phyloP scores from a whole-genome alignment of 2,113 vertebrate species.

The Otocyon megalotis region DNA sequence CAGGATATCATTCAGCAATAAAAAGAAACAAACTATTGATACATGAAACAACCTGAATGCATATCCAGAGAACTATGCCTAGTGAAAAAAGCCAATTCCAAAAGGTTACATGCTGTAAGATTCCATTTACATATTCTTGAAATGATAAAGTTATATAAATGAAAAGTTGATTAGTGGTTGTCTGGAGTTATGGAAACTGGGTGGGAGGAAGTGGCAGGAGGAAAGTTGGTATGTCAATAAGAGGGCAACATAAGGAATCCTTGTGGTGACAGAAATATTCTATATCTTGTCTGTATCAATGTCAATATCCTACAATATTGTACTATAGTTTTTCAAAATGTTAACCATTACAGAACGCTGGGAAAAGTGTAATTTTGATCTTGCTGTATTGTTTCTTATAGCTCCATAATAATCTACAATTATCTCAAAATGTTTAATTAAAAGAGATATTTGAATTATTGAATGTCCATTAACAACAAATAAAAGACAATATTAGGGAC shows the following conservation, averaged over 20 bases:
- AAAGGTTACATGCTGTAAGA: neutral
- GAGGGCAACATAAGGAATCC: neutral
- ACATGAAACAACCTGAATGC: neutral
- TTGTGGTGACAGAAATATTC: neutral
- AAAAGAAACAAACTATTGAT: neutral
- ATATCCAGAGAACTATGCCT: neutral
- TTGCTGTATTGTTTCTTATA: constrained; percentile 2
- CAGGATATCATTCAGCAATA: neutral
- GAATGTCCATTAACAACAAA: constrained; percentile 11
- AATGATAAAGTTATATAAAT: constrained; percentile 46
- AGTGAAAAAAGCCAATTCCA: neutral
- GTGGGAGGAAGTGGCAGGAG: neutral
- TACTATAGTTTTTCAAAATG: constrained; percentile 8
- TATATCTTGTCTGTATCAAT: neutral
- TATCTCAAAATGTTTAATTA: neutral
- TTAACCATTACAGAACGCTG: constrained; percentile 22
- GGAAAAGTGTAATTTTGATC: neutral
- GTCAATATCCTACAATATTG: neutral
- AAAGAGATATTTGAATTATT: neutral
- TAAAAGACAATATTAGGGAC: neutral
- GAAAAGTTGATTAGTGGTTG: neutral
- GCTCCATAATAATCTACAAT: neutral
- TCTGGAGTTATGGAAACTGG: neutral
- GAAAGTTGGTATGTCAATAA: neutral
- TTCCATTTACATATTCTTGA: constrained; percentile 27